phyloP scores from a whole-genome alignment of 2,797 vertebrate genomes.

The Pristis pectinata region DNA sequence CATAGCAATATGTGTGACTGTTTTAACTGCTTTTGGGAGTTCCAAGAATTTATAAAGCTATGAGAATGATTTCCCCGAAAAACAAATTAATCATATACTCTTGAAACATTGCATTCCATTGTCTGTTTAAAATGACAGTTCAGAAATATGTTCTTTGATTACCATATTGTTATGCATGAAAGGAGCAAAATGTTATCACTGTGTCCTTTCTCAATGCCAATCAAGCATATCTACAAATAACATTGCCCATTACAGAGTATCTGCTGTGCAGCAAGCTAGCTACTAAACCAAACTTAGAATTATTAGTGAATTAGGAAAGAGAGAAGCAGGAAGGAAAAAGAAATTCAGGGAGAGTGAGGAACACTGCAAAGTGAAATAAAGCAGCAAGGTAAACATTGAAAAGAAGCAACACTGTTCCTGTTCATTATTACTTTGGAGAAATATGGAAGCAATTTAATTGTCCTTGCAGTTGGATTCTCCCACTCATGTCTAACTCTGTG shows the following conservation, averaged over 20 bases:
- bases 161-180: neutral
- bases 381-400: neutral
- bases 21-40: neutral
- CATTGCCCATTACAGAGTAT: no score
- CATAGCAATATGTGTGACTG: neutral
- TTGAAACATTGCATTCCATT: neutral
- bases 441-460: conserved; percentile 22
- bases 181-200: neutral
- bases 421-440: neutral
- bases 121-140: neutral
- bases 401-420: neutral
- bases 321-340: neutral
- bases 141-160: neutral
- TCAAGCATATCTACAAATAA: neutral
- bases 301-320: neutral
- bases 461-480: neutral
- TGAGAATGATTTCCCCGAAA: neutral
- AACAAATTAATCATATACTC: neutral
- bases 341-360: neutral
- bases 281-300: neutral
- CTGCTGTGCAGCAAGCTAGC: neutral
- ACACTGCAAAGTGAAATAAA: neutral
- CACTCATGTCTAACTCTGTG: neutral
- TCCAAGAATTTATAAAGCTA: neutral
- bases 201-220: neutral